Evolutionary conservation across 2,888 invertebrate genomes (phyloP), one percentile per base, ranked within the genome.

Genomic region (Tineola bisselliella): DNA sequence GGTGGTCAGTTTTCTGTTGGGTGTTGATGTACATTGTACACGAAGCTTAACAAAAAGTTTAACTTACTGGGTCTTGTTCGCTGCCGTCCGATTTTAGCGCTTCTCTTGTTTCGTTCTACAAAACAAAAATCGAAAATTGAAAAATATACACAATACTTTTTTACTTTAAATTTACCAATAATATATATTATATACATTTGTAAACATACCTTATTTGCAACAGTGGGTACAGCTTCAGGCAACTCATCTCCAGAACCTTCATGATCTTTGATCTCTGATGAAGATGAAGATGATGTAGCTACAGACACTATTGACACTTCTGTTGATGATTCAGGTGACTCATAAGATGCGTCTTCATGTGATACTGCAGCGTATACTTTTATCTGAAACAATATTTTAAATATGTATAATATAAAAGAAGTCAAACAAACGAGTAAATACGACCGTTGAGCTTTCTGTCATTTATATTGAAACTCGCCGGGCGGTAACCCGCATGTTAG

Each of bases 41-140:
- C 8, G 15, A 48, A 48, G 25, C 33, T 10, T 58, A 38, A 58
- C 5, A 33, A 58, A 58, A 58, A 58, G 13, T n/a, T 31, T 33
- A 5, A 88, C 92, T 91, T 78, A 93, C 93, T 67, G 93, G 90
- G 70, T 93, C 92, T 72, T 92, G 92, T 74, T 93, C 92, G 70
- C 92, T 93, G 67, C 92, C 92, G 69, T 93, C 93, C 63, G 91
- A 90, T 64, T 91, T 90, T 33, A 93, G 81, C 0, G 92, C 91
- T 73, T 93, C 93, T 73, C 92, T 88, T 2, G 92, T 92, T 71
- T 91, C 90, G 73, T 91, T 91, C 77, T 88, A 84, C 59, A 67
- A 65, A 60, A 48, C 59, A 61, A 44, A n/a, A n/a, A n/a, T n/a
- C n/a, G n/a, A n/a, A n/a, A n/a, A n/a, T n/a, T n/a, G n/a, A n/a